Conservation (phyloP, 2,888 invertebrate genomes). For the Deladenus siricidicola region DNA sequence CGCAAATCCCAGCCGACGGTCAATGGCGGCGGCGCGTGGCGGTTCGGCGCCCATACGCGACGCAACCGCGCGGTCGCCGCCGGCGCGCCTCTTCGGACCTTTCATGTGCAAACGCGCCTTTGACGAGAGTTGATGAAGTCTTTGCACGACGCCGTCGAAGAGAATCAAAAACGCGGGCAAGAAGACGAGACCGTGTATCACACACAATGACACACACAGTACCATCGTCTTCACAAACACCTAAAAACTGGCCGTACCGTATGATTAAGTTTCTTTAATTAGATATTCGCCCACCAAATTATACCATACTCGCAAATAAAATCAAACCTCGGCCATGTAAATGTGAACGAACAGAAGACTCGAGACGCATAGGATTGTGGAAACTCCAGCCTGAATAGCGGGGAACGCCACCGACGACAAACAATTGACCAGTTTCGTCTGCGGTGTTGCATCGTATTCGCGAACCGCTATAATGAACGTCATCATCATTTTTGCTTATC, state of each 20-base stretch:
- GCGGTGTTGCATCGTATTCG: conserved; percentile 10
- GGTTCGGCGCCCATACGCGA: neutral
- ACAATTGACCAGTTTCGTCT: conserved; percentile 25
- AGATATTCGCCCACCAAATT: neutral
- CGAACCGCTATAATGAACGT: conserved; percentile 10
- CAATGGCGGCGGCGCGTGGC: neutral
- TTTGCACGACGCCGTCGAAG: conserved; percentile 25
- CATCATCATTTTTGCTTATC: too few relatives aligned
- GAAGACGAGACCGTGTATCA: conserved; percentile 49
- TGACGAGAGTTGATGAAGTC: neutral
- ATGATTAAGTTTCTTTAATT: neutral
- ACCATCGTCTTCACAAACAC: conserved; percentile 49
- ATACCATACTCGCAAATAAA: neutral
- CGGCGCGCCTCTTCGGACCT: neutral
- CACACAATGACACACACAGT: conserved; percentile 47
- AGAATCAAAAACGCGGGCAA: conserved; percentile 41
- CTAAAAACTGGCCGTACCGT: conserved; percentile 17
- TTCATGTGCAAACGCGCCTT: neutral
- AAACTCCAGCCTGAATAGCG: conserved; percentile 34
- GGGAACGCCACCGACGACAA: conserved; percentile 34
- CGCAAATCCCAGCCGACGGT: neutral
- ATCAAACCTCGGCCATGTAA: conserved; percentile 39
- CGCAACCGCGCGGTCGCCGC: neutral
- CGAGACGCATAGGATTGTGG: conserved; percentile 46
- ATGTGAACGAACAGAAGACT: conserved; percentile 43